Evolutionary conservation across 2,797 vertebrate species (phyloP), one percentile per base, ranked within the genome.

Genomic region (Emydoidea blandingii): DNA sequence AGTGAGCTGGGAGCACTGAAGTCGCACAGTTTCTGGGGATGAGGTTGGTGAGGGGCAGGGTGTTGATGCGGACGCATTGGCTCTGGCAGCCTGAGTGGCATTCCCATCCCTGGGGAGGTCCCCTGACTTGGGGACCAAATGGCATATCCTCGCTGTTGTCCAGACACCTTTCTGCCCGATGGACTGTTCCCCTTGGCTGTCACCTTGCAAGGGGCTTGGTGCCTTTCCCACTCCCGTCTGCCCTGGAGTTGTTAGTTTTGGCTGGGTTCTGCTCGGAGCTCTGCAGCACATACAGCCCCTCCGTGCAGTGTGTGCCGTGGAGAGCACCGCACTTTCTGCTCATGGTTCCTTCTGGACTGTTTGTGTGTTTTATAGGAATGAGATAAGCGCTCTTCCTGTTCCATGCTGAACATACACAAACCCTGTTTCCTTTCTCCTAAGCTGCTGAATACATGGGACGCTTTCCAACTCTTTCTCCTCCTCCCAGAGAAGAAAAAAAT

Each of bases 341-440:
- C 25, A 83, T 94, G 82, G 80, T 87, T 94, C 93, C 90, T 92
- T 91, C 95, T 89, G 89, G 68, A 41, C 57, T 93, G 74, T 79
- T 82, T 91, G 89, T 93, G 92, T 94, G 49, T 94, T 96, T 95
- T 83, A 92, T 90, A 91, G 95, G 95, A 87, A 93, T 79, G 47
- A 85, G 97, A 98, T 97, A 97, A 97, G 93, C 85, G 25, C 84
- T 82, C 85, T 97, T 98, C 97, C 97, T 97, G 95, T 96, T 92
- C 96, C 89, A 95, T 94, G 89, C 94, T 96, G 97, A 97, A 90
- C 92, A 82, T 90, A 93, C 96, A 95, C 97, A 97, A 95, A 95
- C 91, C 95, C 94, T 90, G 86, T 93, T 98, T 98, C 97, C 97
- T 97, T 92, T 97, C 96, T 94, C 85, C 95, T 79, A 62, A 82